Base-by-base conservation (phyloP, 2,888 invertebrate species). In the Acrocera orbiculus region DNA sequence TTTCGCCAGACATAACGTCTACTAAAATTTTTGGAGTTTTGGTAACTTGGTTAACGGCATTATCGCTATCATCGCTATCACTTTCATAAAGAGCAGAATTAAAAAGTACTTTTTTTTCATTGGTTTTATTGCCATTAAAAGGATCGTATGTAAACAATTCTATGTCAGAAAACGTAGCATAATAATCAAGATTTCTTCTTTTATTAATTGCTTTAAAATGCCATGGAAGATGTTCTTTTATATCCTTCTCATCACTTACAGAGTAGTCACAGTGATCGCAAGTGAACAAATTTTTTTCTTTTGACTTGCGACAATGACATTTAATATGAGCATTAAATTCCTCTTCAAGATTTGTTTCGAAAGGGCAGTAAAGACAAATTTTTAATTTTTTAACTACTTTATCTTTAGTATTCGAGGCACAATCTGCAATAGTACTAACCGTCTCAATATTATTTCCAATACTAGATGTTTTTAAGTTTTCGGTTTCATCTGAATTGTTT, bases 261-360 rank as follows among this genome's bases (percentile, higher is more conserved):
- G 76, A 75, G 53, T 80, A 79, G 59, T 85, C 82, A 56, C 89
- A 89, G 53, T 78, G 76, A 15, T 76, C 70, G 58, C 89, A 89
- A 42, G 71, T 70, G 47, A 73, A 71, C n/a, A n/a, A n/a, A n/a
- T n/a, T n/a, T 40, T 70, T 70, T 30, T 61, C 59, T 1, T 56
- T 56, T 5, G 40, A 38, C 7, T 23, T 16, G 24, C 22, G 23
- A 16, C 24, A 19, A 19, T 89, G 87, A 39, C 79, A 68, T 48
- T 73, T 71, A 43, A 76, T 66, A 55, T 89, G 89, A 47, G 74
- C 75, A 41, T 71, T 73, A 15, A 83, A 66, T 3, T 76, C 72
- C 46, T 80, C 78, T 42, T 72, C 69, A 9, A 80, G 68, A 32
- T 69, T 67, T 49, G 77, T 79, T 24, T 74, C 73, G 53, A 79